A percentile compares a stretch with the other conserved stretches of the same genome.
These are phyloP conservation scores for Colostygia pectinataria DNA, from an alignment of 2,888 invertebrate species.

Conservation along the genomic window DNA sequence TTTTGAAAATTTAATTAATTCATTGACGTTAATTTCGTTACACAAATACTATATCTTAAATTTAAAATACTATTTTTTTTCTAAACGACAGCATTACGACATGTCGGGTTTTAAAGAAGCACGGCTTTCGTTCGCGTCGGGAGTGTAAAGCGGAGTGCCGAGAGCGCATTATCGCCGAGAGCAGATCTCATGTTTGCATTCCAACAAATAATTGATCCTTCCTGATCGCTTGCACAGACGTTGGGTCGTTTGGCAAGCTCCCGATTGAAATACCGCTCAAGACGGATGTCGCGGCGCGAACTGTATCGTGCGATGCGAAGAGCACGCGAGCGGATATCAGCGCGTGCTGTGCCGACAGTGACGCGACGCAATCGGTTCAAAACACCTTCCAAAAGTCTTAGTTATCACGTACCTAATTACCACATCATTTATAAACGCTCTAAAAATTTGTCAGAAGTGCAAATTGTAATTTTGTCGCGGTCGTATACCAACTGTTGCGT, in stretches of 20 bases:
- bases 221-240: slow-evolving; percentile 13
- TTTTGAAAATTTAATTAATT: slow-evolving; percentile 42
- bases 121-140: slow-evolving; percentile 24
- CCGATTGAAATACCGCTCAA: slow-evolving; percentile 6
- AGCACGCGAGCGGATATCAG: background rate
- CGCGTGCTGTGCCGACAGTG: slow-evolving; percentile 26
- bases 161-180: background rate
- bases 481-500: slow-evolving; percentile 28
- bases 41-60: slow-evolving; percentile 44
- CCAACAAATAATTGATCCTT: slow-evolving; percentile 38
- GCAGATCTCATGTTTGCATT: slow-evolving; percentile 33
- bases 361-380: slow-evolving; percentile 30
- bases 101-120: slow-evolving; percentile 29
- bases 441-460: slow-evolving; percentile 26
- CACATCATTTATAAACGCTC: slow-evolving; percentile 34
- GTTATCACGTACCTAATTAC: slow-evolving; percentile 40
- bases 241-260: slow-evolving; percentile 2
- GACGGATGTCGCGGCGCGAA: background rate
- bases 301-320: background rate
- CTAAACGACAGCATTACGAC: slow-evolving; percentile 47
- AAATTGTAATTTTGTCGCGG: slow-evolving; percentile 28
- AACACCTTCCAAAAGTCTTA: slow-evolving; percentile 36
- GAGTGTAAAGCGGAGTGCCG: background rate
- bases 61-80: slow-evolving; percentile 49
- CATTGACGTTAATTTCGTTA: slow-evolving; percentile 54